phyloP scores from a whole-genome alignment of 2,797 vertebrate species.

The Acipenser transmontanus region DNA sequence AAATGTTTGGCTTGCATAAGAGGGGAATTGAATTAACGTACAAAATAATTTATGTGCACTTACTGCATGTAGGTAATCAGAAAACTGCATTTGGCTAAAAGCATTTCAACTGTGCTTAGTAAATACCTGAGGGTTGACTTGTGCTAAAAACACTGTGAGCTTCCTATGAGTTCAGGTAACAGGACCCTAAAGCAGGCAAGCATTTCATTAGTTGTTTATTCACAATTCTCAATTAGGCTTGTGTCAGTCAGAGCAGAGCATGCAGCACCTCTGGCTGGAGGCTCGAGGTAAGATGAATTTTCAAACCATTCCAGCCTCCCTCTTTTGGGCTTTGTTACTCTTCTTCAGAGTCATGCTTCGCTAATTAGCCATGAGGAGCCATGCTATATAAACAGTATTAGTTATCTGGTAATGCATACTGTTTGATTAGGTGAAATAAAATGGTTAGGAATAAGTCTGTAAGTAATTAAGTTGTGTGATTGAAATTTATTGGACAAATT shows the following conservation, averaged over 20 bases:
- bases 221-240: slow-evolving; percentile 4
- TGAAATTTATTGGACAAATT: background rate
- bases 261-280: background rate
- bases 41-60: no score
- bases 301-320: background rate
- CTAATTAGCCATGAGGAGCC: background rate
- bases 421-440: background rate
- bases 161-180: no score
- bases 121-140: no score
- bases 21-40: no score
- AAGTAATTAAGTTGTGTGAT: background rate
- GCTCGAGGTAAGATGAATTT: slow-evolving; percentile 1
- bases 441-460: background rate
- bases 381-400: background rate
- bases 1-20: no score
- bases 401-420: background rate
- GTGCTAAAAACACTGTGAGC: no score
- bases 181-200: no score
- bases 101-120: no score
- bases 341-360: background rate
- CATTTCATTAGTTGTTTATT: background rate
- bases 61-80: no score
- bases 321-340: background rate
- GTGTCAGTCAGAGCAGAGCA: slow-evolving; percentile 3
- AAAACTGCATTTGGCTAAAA: no score